Conservation (phyloP, 35 echinoderm and acorn worm species). For the Anneissia japonica region DNA sequence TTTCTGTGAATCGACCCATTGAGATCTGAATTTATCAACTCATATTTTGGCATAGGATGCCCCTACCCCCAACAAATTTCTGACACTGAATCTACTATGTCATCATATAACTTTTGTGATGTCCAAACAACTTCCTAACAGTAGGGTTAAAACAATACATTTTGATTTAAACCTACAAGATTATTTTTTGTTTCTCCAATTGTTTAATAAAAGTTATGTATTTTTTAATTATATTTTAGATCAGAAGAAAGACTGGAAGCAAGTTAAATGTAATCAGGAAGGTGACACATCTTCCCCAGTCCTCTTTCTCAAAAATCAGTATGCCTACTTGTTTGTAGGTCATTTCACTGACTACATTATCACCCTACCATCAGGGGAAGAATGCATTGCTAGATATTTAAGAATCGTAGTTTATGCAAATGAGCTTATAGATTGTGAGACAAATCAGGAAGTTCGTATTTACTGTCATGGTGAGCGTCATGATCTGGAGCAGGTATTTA, state of each 20-base stretch:
- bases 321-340: background rate
- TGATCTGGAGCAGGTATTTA: background rate
- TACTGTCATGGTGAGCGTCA: background rate
- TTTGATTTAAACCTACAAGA: no score
- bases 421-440: background rate
- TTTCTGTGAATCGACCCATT: no score
- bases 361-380: background rate
- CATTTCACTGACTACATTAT: background rate
- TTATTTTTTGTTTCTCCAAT: no score
- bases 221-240: no score
- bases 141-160: no score
- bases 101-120: no score
- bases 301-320: background rate
- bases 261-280: background rate
- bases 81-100: no score
- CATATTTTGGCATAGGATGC: no score
- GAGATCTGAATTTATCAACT: no score
- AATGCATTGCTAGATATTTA: background rate
- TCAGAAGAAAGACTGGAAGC: background rate
- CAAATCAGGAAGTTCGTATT: background rate
- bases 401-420: background rate
- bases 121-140: no score
- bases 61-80: no score
- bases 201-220: no score
- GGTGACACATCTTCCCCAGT: background rate